Conservation (phyloP, 2,797 vertebrate species). For the Rhabdophis nuchalis region DNA sequence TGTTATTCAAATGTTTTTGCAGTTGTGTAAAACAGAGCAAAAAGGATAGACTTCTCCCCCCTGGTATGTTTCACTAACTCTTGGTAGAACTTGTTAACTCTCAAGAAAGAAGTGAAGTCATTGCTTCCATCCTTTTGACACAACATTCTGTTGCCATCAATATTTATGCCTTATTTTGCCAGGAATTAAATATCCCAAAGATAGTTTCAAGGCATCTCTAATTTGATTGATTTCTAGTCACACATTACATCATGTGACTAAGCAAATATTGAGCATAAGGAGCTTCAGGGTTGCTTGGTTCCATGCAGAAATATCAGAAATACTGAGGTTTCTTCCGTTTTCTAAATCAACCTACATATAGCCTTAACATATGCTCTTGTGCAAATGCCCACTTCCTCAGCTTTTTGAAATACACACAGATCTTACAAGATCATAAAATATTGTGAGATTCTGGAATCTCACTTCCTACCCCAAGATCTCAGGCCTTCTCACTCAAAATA, state of each 20-base stretch:
- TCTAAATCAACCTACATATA: background rate
- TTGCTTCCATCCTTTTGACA: background rate
- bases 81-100: background rate
- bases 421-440: background rate
- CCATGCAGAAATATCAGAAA: background rate
- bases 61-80: background rate
- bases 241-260: background rate
- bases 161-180: background rate
- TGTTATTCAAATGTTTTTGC: background rate
- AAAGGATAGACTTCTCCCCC: background rate
- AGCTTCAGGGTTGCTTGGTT: background rate
- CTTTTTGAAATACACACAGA: background rate
- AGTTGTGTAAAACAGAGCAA: background rate
- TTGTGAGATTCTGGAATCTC: background rate
- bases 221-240: background rate
- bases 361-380: background rate
- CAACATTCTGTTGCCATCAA: background rate
- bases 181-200: background rate
- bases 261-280: background rate
- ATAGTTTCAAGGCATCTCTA: background rate
- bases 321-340: background rate
- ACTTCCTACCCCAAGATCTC: background rate
- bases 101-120: background rate
- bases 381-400: background rate
- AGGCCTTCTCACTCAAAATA: background rate